phyloP scores from a whole-genome alignment of 2,113 vertebrate genomes.

The Sebastes fasciatus region DNA sequence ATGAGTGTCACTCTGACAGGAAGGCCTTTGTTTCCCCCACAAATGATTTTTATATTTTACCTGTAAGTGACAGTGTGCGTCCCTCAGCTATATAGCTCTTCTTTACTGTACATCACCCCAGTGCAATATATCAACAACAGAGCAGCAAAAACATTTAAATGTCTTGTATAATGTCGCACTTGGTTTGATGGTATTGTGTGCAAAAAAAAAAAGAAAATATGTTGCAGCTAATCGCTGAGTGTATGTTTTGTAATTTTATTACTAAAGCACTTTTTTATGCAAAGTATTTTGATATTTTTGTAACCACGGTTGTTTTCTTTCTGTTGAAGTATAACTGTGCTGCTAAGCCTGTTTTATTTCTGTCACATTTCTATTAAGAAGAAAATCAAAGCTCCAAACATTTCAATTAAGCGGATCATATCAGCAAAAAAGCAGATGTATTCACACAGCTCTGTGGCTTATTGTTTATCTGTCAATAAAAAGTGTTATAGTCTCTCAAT shows the following conservation, averaged over 20 bases:
- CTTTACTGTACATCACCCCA: constrained; percentile 67
- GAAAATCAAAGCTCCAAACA: constrained; percentile 6
- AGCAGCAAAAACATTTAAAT: constrained; percentile 20
- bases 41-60: constrained; percentile 48
- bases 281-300: constrained; percentile 84
- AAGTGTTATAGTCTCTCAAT: constrained; percentile 43
- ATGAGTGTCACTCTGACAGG: constrained; percentile 69
- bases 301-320: constrained; percentile 67
- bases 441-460: constrained; percentile 50
- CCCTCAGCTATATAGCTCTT: constrained; percentile 26
- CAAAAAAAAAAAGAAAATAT: constrained; percentile 16
- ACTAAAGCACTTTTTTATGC: constrained; percentile 85
- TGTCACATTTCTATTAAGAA: constrained; percentile 50
- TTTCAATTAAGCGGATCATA: constrained; percentile 24
- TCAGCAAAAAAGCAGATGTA: constrained; percentile 8
- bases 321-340: constrained; percentile 39
- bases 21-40: constrained; percentile 35
- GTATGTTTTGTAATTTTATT: constrained; percentile 81
- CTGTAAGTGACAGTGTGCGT: constrained; percentile 6
- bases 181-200: constrained; percentile 48
- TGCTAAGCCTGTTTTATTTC: constrained; percentile 47
- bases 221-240: constrained; percentile 58
- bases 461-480: constrained; percentile 77
- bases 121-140: constrained; percentile 72
- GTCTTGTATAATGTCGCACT: constrained; percentile 37